These are phyloP conservation scores for Hippoglossus hippoglossus DNA, from an alignment of 2,797 vertebrate genomes.

Conservation along the genomic window DNA sequence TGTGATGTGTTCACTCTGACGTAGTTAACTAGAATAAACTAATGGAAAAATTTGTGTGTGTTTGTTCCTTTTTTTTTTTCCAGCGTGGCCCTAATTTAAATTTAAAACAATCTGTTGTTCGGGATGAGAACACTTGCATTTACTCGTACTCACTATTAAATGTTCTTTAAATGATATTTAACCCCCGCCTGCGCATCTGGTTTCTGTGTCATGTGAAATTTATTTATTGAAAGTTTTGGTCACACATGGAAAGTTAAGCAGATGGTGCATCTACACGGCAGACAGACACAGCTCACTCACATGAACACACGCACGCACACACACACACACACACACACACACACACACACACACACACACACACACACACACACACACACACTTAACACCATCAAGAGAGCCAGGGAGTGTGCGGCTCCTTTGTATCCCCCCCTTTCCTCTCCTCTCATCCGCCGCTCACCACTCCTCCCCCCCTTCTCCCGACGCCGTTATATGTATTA, in stretches of 20 bases:
- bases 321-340: slow-evolving; percentile 37
- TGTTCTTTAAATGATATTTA: slow-evolving; percentile 81
- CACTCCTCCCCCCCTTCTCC: slow-evolving; percentile 56
- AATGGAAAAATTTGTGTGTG: background rate
- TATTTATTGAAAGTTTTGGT: slow-evolving; percentile 92
- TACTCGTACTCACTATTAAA: slow-evolving; percentile 21
- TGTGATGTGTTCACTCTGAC: slow-evolving; percentile 12
- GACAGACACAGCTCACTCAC: slow-evolving; percentile 36
- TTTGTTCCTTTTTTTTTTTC: background rate
- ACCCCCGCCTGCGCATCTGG: slow-evolving; percentile 80
- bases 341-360: slow-evolving; percentile 36
- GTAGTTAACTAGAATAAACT: slow-evolving; percentile 16
- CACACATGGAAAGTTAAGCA: slow-evolving; percentile 93
- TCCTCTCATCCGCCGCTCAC: slow-evolving; percentile 47
- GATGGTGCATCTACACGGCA: slow-evolving; percentile 84
- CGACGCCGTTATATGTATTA: slow-evolving; percentile 81
- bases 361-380: slow-evolving; percentile 36
- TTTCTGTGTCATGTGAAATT: slow-evolving; percentile 80
- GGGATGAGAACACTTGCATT: slow-evolving; percentile 42
- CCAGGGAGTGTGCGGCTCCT: slow-evolving; percentile 42
- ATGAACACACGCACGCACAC: slow-evolving; percentile 38
- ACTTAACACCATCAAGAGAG: slow-evolving; percentile 37
- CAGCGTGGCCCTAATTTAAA: slow-evolving; percentile 31
- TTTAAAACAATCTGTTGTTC: slow-evolving; percentile 49
- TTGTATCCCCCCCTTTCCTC: slow-evolving; percentile 61